A percentile compares a stretch with the other conserved stretches of the same genome.
Conservation (phyloP, 2,797 vertebrate genomes). For the Thalassophryne amazonica region DNA sequence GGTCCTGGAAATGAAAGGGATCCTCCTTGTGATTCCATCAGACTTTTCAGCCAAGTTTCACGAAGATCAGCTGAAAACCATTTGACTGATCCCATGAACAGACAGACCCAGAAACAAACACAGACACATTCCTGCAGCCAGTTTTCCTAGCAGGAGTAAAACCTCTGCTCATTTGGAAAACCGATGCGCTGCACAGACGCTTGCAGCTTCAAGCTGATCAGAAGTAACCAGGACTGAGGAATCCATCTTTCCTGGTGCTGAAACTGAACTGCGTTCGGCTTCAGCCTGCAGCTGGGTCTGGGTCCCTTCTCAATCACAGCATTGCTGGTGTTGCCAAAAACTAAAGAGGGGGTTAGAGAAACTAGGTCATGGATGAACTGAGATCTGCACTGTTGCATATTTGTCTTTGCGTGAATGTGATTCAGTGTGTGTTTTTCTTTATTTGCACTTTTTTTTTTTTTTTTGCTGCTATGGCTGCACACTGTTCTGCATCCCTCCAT, state of each 20-base stretch:
- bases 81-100: too few relatives aligned
- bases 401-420: constrained; percentile 5
- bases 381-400: constrained; percentile 38
- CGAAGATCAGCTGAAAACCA: too few relatives aligned
- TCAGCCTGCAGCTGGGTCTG: constrained; percentile 7
- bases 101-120: too few relatives aligned
- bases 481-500: constrained; percentile 10
- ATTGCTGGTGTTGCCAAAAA: constrained; percentile 50
- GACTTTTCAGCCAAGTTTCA: too few relatives aligned
- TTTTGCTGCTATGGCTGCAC: constrained; percentile 3
- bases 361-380: constrained; percentile 57
- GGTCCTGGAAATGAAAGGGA: too few relatives aligned
- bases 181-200: too few relatives aligned
- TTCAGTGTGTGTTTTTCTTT: background rate
- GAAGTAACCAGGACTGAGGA: too few relatives aligned
- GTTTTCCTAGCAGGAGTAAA: too few relatives aligned
- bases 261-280: background rate
- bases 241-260: background rate
- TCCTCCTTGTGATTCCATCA: too few relatives aligned
- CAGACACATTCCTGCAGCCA: too few relatives aligned
- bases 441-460: background rate
- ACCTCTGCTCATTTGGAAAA: too few relatives aligned
- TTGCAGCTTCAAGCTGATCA: too few relatives aligned
- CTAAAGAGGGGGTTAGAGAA: constrained; percentile 49
- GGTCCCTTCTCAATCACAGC: constrained; percentile 43